These are phyloP conservation scores for Sturnira hondurensis DNA, from an alignment of 2,113 vertebrate species.

Conservation along the genomic window DNA sequence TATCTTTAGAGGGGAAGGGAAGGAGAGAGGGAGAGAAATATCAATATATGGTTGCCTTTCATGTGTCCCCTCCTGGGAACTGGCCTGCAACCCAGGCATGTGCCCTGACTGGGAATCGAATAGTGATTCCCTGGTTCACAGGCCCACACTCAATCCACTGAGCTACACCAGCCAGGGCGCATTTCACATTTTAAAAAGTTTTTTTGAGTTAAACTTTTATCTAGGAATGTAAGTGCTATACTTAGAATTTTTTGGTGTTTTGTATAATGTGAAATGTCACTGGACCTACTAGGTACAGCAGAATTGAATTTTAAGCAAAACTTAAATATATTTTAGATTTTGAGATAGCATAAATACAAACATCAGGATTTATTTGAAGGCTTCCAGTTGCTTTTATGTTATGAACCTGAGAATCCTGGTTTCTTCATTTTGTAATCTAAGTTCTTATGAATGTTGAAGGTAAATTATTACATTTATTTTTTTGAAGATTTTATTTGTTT, in stretches of 20 bases:
- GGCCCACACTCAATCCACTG: too few species aligned
- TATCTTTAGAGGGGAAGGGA: too few species aligned
- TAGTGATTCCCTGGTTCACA: too few species aligned
- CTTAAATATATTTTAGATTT: constrained; percentile 29
- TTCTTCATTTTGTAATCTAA: constrained; percentile 8
- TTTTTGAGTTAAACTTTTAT: not conserved
- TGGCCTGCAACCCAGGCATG: too few species aligned
- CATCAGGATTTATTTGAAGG: not conserved
- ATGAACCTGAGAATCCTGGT: not conserved
- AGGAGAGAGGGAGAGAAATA: too few species aligned
- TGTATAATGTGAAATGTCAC: not conserved
- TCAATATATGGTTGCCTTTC: too few species aligned
- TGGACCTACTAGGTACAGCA: not conserved
- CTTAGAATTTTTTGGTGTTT: not conserved
- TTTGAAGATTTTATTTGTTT: too few species aligned
- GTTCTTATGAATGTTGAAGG: not conserved
- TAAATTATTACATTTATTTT: not conserved
- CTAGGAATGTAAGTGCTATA: not conserved
- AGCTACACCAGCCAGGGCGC: too few species aligned
- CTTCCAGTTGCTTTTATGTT: constrained; percentile 15
- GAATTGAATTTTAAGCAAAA: not conserved
- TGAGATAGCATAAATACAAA: not conserved
- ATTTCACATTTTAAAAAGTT: not conserved
- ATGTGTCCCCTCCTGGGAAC: too few species aligned
- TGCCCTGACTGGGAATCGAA: too few species aligned